phyloP scores from a whole-genome alignment of 2,113 vertebrate genomes.

The Chaenogobius annularis region DNA sequence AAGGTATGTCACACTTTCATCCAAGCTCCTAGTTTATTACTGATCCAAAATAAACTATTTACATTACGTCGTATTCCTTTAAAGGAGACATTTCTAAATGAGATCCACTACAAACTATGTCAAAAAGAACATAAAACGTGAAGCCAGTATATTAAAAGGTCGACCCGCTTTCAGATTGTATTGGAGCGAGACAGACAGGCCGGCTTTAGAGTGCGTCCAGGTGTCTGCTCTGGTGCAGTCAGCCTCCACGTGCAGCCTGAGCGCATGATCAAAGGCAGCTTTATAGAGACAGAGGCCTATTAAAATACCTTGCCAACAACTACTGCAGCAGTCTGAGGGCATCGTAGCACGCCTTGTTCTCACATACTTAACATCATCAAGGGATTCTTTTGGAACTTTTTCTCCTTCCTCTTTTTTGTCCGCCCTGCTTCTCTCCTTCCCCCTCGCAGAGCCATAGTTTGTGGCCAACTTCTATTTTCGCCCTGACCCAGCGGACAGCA shows the following conservation, averaged over 20 bases:
- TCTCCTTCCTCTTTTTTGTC: conserved; percentile 12
- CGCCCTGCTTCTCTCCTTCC: conserved; percentile 17
- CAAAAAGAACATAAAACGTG: background rate
- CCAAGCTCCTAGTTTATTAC: background rate
- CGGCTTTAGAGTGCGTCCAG: conserved; percentile 51
- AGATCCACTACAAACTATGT: background rate
- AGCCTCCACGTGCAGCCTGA: conserved; percentile 53
- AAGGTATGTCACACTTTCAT: background rate
- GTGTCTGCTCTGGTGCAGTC: conserved; percentile 59
- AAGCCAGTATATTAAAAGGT: background rate
- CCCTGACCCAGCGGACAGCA: conserved; percentile 49
- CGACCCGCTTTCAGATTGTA: background rate
- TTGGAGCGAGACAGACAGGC: conserved; percentile 25
- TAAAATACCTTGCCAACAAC: conserved; percentile 74
- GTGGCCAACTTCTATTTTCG: conserved; percentile 64
- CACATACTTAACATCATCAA: conserved; percentile 43
- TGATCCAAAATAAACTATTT: background rate
- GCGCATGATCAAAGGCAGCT: conserved; percentile 69
- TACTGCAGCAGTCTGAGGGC: conserved; percentile 68
- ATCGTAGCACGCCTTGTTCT: conserved; percentile 42
- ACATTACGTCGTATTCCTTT: background rate
- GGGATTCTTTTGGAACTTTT: conserved; percentile 27
- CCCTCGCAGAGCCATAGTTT: conserved; percentile 39
- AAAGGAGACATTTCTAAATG: background rate
- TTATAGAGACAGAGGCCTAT: conserved; percentile 70